phyloP scores from a whole-genome alignment of 2,113 vertebrate species.

The Neodon shergylaensis region DNA sequence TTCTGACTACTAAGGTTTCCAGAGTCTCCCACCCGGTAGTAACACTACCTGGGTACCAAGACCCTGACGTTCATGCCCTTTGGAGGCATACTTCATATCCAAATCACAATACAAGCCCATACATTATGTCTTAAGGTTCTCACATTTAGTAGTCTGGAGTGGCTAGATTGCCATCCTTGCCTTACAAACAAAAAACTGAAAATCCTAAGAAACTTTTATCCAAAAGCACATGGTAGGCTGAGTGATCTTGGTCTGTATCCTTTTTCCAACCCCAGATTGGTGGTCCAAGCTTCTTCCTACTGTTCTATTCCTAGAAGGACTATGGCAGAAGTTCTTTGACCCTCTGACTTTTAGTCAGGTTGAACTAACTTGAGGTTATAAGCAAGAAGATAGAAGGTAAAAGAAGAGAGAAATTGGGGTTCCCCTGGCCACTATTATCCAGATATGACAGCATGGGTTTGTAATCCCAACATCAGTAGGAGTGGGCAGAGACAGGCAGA shows the following conservation, averaged over 20 bases:
- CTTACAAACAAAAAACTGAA: slow-evolving; percentile 19
- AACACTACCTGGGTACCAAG: not conserved
- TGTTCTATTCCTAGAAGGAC: not conserved
- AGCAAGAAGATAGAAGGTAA: not conserved
- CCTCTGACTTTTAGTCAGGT: not conserved
- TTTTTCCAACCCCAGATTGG: not conserved
- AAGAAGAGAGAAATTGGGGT: not conserved
- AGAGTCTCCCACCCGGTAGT: not conserved
- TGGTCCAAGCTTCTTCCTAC: not conserved
- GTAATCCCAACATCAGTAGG: not conserved
- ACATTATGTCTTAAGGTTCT: not conserved
- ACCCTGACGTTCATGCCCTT: not conserved
- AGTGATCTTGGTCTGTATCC: not conserved
- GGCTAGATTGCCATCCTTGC: not conserved
- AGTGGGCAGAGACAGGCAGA: too few relatives aligned
- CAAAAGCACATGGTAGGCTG: not conserved
- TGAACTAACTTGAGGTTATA: not conserved
- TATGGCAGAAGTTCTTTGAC: not conserved
- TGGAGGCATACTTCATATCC: not conserved
- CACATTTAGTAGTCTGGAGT: not conserved
- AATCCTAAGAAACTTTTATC: not conserved
- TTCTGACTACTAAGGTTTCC: not conserved
- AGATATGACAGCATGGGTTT: not conserved
- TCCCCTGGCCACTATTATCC: not conserved
- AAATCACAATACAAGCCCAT: not conserved